These are phyloP conservation scores for Agrotis clavis DNA, from an alignment of 2,888 invertebrate species.

Conservation along the genomic window DNA sequence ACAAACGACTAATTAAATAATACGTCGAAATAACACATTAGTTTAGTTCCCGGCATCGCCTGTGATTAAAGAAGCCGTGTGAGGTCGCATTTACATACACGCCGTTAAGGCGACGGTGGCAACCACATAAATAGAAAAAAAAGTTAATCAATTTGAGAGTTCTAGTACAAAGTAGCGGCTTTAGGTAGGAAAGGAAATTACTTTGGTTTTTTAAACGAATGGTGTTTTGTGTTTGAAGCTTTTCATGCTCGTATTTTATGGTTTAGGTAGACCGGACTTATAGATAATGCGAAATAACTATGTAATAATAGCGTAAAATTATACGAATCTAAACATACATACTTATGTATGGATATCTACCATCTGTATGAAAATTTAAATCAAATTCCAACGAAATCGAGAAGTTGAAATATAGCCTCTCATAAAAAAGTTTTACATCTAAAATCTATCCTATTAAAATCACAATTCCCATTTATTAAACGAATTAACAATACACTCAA, in stretches of 20 bases:
- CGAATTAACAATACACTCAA: conserved; percentile 7
- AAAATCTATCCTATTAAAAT: neutral
- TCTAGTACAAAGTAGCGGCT: conserved; percentile 13
- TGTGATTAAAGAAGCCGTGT: conserved; percentile 62
- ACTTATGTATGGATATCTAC: too few species aligned
- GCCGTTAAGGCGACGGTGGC: conserved; percentile 54
- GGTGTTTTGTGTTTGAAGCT: neutral
- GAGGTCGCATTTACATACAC: conserved; percentile 65
- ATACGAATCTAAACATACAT: too few species aligned
- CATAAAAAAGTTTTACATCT: neutral
- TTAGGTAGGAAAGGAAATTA: neutral
- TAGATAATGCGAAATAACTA: neutral
- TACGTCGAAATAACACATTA: conserved; percentile 64
- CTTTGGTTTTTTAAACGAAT: neutral
- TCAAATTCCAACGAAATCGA: neutral
- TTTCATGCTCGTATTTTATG: neutral
- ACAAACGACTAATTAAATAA: conserved; percentile 57
- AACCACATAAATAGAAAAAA: conserved; percentile 7
- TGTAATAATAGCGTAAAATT: neutral
- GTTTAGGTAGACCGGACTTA: neutral
- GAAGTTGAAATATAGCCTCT: neutral
- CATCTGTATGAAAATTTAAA: neutral
- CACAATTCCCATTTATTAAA: conserved; percentile 7
- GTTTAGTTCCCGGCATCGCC: conserved; percentile 31
- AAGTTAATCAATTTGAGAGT: conserved; percentile 33